Evolutionary conservation across 2,113 vertebrate species (phyloP), one percentile per base, ranked within the genome.

Genomic region (Pluvialis apricaria): DNA sequence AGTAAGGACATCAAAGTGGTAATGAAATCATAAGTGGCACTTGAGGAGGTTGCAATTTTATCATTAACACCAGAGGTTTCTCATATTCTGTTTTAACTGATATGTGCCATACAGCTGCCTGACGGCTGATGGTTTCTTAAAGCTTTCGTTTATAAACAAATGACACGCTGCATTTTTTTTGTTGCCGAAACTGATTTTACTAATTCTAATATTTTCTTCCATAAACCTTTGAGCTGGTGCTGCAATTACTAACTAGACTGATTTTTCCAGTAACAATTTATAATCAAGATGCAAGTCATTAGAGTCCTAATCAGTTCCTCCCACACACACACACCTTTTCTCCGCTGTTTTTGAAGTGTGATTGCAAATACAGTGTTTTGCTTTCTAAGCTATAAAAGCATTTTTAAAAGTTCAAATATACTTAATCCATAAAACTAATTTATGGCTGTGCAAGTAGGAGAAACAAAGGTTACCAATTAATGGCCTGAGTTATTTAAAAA

Each of bases 371-470:
- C 49, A 94, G 24, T 65, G 65, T 88, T 96, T 96, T 93, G 78
- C 94, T 97, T 97, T 98, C 89, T 95, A 97, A 96, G 98, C 98
- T 96, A 97, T 92, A 97, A 95, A 98, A 98, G 94, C 96, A 97
- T 96, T 98, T 98, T 97, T 96, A 72, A 98, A 98, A 98, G 98
- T 98, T 98, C 98, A 98, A 97, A 95, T 97, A 97, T 96, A 97
- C 91, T 97, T 97, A 98, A 98, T 98, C 98, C 97, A 98, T 98
- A 98, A 98, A 98, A 98, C 97, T 98, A 98, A 98, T 98, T 98
- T 98, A 97, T 97, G 95, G 70, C 91, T 96, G 94, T 96, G 94
- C 86, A 96, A 96, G 97, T 92, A 95, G 93, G 92, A 97, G 94
- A 97, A 98, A 98, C 96, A 98, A 98, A 98, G 98, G 98, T 98